These are phyloP conservation scores for Leucoraja erinaceus DNA, from an alignment of 2,113 vertebrate genomes.

Conservation along the genomic window DNA sequence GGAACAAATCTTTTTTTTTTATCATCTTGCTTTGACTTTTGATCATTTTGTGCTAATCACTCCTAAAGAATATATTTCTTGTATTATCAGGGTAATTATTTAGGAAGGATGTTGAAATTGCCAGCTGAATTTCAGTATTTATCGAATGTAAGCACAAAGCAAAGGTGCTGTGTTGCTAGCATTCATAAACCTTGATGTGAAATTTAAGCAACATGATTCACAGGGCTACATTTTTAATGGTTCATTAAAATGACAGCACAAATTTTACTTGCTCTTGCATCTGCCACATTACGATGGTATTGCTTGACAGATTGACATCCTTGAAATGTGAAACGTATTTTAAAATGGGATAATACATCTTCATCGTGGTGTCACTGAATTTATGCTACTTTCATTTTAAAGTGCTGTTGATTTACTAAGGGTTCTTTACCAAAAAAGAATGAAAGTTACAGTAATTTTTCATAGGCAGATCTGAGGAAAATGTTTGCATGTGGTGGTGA, in stretches of 20 bases:
- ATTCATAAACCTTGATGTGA: background rate
- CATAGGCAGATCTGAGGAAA: background rate
- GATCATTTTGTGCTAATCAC: background rate
- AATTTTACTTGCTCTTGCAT: conserved; percentile 21
- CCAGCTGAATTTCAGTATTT: background rate
- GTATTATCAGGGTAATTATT: background rate
- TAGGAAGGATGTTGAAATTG: conserved; percentile 5
- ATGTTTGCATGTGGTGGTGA: background rate
- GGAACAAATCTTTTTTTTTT: background rate
- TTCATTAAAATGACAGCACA: conserved; percentile 2
- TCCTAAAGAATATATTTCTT: background rate
- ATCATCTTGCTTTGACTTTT: background rate
- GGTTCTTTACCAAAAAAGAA: background rate
- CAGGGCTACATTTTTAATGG: background rate
- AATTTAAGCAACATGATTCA: conserved; percentile 8
- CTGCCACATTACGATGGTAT: background rate
- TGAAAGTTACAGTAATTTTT: background rate
- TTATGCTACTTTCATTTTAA: background rate
- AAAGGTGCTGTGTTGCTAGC: too few species aligned
- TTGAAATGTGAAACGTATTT: conserved; percentile 11
- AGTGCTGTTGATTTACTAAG: background rate
- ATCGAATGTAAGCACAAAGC: background rate
- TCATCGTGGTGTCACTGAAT: background rate
- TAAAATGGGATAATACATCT: background rate
- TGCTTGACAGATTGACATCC: background rate